These are phyloP conservation scores for Drosophila sp. DNA, from an alignment of 1,140 invertebrate species.

Conservation along the genomic window DNA sequence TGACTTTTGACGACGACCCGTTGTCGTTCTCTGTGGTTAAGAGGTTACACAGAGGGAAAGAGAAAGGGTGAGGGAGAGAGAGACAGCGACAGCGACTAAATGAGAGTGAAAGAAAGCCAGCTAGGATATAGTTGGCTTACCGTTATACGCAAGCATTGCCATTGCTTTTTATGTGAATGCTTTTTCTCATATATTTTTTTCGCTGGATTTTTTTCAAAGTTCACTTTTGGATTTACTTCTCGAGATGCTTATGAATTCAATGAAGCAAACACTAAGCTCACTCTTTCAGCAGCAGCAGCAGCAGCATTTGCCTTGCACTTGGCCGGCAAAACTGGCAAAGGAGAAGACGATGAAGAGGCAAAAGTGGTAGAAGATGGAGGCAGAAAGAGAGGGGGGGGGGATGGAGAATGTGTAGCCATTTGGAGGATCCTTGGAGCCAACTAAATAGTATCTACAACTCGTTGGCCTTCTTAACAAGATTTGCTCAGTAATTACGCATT, in stretches of 20 bases:
- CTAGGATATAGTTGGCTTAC: conserved; percentile 38
- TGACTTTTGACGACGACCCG: conserved; percentile 75
- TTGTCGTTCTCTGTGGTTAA: conserved; percentile 24
- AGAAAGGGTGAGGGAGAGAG: background rate
- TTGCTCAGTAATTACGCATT: conserved; percentile 74
- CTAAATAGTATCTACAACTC: conserved; percentile 30
- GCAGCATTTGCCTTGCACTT: conserved; percentile 30
- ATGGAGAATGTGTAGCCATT: conserved; percentile 34
- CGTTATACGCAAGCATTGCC: conserved; percentile 21
- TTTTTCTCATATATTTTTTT: background rate
- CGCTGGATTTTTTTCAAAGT: conserved; percentile 42
- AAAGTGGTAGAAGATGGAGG: background rate
- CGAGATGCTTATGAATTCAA: conserved; percentile 71
- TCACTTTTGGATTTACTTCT: conserved; percentile 52
- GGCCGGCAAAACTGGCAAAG: conserved; percentile 1
- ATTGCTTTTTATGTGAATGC: conserved; percentile 39
- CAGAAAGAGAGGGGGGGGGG: background rate
- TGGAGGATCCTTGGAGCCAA: conserved; percentile 27
- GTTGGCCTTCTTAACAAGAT: conserved; percentile 60
- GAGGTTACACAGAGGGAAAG: background rate
- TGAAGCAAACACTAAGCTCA: conserved; percentile 70
- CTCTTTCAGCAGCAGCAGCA: conserved; percentile 31
- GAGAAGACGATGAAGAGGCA: background rate
- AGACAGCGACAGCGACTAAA: too few species aligned
- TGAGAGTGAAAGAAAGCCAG: background rate